Percentiles rank a stretch among this genome's conserved stretches.
phyloP scores from a whole-genome alignment of 2,888 invertebrate genomes.

The Mantis religiosa region DNA sequence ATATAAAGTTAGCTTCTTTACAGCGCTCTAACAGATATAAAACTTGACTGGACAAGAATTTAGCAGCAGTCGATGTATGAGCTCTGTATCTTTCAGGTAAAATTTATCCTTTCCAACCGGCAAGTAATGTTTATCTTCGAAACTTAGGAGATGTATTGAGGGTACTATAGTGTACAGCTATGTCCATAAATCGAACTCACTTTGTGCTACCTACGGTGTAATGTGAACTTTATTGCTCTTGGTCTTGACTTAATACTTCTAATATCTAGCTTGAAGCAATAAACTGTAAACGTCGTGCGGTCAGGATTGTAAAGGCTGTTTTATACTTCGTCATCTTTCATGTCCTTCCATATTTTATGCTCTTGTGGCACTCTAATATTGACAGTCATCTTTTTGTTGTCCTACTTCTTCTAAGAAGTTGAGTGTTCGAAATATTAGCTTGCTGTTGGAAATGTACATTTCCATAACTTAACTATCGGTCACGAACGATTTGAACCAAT shows the following conservation, averaged over 20 bases:
- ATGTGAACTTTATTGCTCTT: not conserved
- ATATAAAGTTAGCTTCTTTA: no score
- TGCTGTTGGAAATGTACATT: no score
- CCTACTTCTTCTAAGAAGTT: no score
- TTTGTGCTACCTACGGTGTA: not conserved
- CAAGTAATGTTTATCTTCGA: not conserved
- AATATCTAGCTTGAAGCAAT: no score
- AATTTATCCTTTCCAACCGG: not conserved
- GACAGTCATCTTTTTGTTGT: no score
- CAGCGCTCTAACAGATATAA: not conserved
- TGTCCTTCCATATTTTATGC: not conserved
- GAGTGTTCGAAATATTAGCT: no score
- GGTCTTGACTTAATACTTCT: no score
- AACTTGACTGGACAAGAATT: not conserved
- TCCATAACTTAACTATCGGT: no score
- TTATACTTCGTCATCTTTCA: not conserved
- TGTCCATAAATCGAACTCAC: not conserved
- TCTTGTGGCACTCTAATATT: not conserved
- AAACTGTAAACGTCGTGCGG: no score
- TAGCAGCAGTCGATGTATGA: not conserved
- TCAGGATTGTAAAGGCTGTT: not conserved
- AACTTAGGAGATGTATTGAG: not conserved
- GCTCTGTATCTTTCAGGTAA: not conserved
- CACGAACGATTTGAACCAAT: no score
- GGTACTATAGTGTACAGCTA: not conserved